Percentiles rank a stretch among this genome's conserved stretches.
Conservation (phyloP, 2,797 vertebrate genomes). For the Clarias laeviceps region DNA sequence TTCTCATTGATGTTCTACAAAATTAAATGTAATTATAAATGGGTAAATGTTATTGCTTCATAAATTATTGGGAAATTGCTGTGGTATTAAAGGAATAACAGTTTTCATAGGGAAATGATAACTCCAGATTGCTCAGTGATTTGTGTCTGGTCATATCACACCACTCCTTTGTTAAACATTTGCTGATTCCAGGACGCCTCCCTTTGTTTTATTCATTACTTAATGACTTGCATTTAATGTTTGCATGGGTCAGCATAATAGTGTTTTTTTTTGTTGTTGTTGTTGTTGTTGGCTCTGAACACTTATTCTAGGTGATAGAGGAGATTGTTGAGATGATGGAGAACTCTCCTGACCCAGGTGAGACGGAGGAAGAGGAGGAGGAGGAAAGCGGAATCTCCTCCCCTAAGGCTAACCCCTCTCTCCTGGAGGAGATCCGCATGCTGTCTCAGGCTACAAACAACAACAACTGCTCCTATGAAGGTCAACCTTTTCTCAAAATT, state of each 20-base stretch:
- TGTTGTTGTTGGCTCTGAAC: background rate
- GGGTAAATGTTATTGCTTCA: background rate
- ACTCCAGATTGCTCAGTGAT: background rate
- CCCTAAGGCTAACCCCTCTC: conserved; percentile 78
- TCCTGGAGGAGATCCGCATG: conserved; percentile 87
- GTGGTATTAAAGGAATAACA: background rate
- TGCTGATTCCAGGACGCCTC: background rate
- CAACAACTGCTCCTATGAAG: conserved; percentile 90
- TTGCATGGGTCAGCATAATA: background rate
- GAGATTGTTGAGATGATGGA: conserved; percentile 97
- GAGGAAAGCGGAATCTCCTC: conserved; percentile 80
- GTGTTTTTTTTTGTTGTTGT: background rate
- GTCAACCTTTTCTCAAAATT: conserved; percentile 59
- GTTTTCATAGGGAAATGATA: background rate
- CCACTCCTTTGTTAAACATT: background rate
- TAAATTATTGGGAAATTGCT: background rate
- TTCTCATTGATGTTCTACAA: background rate
- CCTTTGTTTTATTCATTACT: background rate
- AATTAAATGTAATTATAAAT: background rate
- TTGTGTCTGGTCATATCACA: background rate
- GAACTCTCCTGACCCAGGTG: conserved; percentile 90
- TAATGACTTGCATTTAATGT: background rate
- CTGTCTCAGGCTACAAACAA: conserved; percentile 87
- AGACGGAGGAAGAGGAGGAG: conserved; percentile 85
- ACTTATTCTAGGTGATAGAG: conserved; percentile 83